Evolutionary conservation across 2,113 vertebrate genomes (phyloP), one percentile per base, ranked within the genome.

Genomic region (Pteropus alecto): DNA sequence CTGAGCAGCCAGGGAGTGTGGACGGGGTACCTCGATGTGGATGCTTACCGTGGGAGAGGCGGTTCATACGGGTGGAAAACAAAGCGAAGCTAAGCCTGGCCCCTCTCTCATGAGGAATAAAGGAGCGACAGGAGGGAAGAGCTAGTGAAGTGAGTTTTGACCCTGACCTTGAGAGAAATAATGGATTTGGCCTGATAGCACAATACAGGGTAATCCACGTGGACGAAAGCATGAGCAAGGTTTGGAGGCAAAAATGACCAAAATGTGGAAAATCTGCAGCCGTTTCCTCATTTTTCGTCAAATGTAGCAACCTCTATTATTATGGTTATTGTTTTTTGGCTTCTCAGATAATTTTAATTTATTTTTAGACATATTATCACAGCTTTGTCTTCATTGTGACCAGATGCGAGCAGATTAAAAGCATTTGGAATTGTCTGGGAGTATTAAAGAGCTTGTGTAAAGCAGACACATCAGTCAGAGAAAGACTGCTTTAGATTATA

Each of bases 281-380:
- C 56, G 65, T 81, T 73, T 33, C 4, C 26, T 38, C 7, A 46
- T 63, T 94, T 95, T 84, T 65, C 0, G 46, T 41, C 61, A 95
- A 48, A 70, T 65, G 12, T 43, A 79, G n/a, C 33, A 63, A 19
- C 93, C 30, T 95, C 54, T 74, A 30, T 90, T 91, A 93, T 85
- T 88, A 77, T 6, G 6, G 28, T 65, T 79, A 93, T 81, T 91
- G 54, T 21, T 54, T 94, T 94, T 68, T 82, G 41, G 82, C n/a
- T 73, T 78, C 67, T 86, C 82, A 95, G 95, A 94, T 89, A 61
- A 78, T 93, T 96, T 95, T 58, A 71, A 77, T 41, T 84, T 90
- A 56, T 91, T 93, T 97, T 93, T 83, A 92, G 74, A 65, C 88
- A 89, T 41, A 67, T 77, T 78, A 89, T 79, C 38, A 54, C 19